Evolutionary conservation across 2,888 invertebrate species (phyloP).

Genomic region (Nowickia ferox): DNA sequence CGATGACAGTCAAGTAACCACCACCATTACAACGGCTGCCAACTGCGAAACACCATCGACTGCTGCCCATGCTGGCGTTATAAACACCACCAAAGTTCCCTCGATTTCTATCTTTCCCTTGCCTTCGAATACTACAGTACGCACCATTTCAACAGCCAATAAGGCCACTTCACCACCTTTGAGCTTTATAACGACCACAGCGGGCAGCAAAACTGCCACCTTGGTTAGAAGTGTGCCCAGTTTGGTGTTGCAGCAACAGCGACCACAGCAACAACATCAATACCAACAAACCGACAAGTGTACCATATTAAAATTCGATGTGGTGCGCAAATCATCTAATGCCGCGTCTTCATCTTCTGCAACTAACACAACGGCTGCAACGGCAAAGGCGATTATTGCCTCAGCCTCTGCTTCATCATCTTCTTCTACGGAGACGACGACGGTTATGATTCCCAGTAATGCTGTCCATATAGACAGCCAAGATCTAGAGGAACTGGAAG

Average conservation of each 20-base stretch:
- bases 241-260: conserved; percentile 71
- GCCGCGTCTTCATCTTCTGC: conserved; percentile 34
- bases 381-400: conserved; percentile 57
- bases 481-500: conserved; percentile 65
- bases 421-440: conserved; percentile 55
- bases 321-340: conserved; percentile 73
- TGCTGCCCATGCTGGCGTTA: conserved; percentile 72
- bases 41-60: conserved; percentile 63
- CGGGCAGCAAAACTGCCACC: conserved; percentile 61
- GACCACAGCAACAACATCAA: conserved; percentile 81
- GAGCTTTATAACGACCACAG: conserved; percentile 73
- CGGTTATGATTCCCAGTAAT: conserved; percentile 61
- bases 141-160: conserved; percentile 77
- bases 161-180: conserved; percentile 81
- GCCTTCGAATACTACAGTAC: conserved; percentile 76
- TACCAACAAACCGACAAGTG: conserved; percentile 82
- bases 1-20: conserved; percentile 67
- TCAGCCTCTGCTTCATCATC: conserved; percentile 63
- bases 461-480: conserved; percentile 56
- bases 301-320: conserved; percentile 80
- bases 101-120: conserved; percentile 82
- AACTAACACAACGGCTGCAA: conserved; percentile 66
- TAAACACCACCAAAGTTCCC: conserved; percentile 80
- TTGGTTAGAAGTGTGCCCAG: conserved; percentile 68
- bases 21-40: conserved; percentile 67